Evolutionary conservation across 2,797 vertebrate genomes (phyloP).

Genomic region (Arrhamphus sclerolepis): DNA sequence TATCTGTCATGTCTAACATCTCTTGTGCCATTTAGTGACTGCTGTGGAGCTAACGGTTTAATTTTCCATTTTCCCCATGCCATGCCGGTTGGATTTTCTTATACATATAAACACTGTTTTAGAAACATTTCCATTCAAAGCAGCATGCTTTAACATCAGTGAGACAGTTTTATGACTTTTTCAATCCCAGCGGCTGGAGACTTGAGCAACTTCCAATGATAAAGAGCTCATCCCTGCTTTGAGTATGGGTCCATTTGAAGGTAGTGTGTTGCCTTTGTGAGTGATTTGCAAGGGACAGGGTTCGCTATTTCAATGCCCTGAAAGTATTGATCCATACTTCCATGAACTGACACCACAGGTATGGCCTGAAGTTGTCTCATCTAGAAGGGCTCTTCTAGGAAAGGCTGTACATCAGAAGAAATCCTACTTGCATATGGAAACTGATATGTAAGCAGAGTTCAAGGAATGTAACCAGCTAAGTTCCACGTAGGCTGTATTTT

Average conservation of each 20-base stretch:
- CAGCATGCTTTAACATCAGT: slow-evolving; percentile 25
- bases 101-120: background rate
- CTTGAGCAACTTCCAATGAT: slow-evolving; percentile 36
- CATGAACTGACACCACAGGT: slow-evolving; percentile 60
- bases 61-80: background rate
- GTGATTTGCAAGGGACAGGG: slow-evolving; percentile 61
- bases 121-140: slow-evolving; percentile 16
- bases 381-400: slow-evolving; percentile 38
- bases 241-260: slow-evolving; percentile 32
- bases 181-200: slow-evolving; percentile 34
- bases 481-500: background rate
- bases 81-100: background rate
- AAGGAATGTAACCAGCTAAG: background rate
- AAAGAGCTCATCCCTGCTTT: slow-evolving; percentile 31
- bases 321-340: slow-evolving; percentile 63
- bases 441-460: background rate
- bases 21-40: background rate
- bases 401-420: slow-evolving; percentile 16
- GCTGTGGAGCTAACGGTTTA: background rate
- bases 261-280: slow-evolving; percentile 51
- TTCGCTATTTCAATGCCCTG: slow-evolving; percentile 65
- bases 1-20: background rate
- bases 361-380: slow-evolving; percentile 44
- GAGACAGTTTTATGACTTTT: slow-evolving; percentile 34
- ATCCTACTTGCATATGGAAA: background rate